Conservation (phyloP, 1,140 invertebrate species). For the Drosophila watanabei region DNA sequence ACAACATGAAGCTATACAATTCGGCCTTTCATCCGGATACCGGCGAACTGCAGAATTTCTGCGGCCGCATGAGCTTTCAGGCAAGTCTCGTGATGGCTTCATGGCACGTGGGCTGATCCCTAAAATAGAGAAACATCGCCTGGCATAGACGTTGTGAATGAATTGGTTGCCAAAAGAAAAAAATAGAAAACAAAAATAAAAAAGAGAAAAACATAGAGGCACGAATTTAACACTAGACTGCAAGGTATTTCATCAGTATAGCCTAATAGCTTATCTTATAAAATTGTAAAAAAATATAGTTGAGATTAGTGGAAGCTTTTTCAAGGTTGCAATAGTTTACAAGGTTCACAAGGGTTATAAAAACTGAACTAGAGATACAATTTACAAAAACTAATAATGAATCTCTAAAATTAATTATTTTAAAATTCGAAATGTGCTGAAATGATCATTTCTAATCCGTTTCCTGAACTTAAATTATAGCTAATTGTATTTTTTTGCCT, state of each 20-base stretch:
- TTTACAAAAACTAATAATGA: no score
- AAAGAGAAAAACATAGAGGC: background rate
- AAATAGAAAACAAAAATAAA: background rate
- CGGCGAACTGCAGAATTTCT: constrained; percentile 98
- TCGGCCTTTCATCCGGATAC: constrained; percentile 99
- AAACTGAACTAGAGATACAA: no score
- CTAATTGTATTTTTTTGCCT: background rate
- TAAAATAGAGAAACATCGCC: constrained; percentile 38
- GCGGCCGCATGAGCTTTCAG: constrained; percentile 99
- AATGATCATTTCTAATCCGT: no score
- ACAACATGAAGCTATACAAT: constrained; percentile 97
- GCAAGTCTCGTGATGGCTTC: constrained; percentile 69
- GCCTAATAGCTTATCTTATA: background rate
- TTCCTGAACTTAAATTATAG: no score
- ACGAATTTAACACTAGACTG: constrained; percentile 9
- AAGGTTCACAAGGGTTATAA: background rate
- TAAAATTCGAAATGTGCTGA: no score
- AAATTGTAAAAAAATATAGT: background rate
- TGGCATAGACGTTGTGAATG: constrained; percentile 33
- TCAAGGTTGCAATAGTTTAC: background rate
- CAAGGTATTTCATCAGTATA: background rate
- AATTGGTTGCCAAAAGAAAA: constrained; percentile 49
- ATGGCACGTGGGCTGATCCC: constrained; percentile 25
- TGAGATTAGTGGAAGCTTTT: background rate
- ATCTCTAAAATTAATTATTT: no score